Conservation (phyloP, 2,113 vertebrate genomes). For the Xenus cinereus region DNA sequence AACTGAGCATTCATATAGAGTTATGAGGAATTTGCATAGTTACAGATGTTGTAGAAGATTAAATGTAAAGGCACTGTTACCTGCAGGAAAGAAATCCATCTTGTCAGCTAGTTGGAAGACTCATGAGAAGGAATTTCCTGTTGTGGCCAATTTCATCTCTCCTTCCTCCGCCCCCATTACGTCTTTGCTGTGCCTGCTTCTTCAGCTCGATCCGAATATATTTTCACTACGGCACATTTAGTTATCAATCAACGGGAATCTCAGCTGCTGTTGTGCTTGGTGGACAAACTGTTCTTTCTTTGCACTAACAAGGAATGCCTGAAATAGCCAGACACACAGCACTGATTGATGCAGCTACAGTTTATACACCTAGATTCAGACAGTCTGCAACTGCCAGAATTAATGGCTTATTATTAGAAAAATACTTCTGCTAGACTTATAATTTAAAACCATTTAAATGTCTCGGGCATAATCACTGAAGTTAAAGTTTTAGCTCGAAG, state of each 20-base stretch:
- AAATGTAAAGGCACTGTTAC: conserved; percentile 53
- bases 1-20: background rate
- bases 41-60: background rate
- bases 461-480: conserved; percentile 29
- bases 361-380: conserved; percentile 72
- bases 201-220: conserved; percentile 30
- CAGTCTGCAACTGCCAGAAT: conserved; percentile 67
- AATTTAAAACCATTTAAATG: conserved; percentile 67
- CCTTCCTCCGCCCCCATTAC: conserved; percentile 34
- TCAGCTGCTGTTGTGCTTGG: conserved; percentile 64
- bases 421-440: conserved; percentile 61
- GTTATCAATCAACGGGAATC: conserved; percentile 72
- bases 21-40: background rate
- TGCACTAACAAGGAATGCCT: conserved; percentile 69
- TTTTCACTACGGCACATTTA: conserved; percentile 67
- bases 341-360: conserved; percentile 73
- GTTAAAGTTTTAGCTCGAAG: conserved; percentile 4
- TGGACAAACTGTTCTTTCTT: conserved; percentile 77
- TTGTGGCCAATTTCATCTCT: conserved; percentile 59
- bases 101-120: conserved; percentile 60
- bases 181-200: conserved; percentile 31
- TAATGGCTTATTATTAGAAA: conserved; percentile 77
- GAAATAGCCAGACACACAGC: conserved; percentile 72
- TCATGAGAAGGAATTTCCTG: conserved; percentile 68
- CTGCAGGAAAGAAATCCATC: conserved; percentile 56